Conservation (phyloP, 1,140 invertebrate species). For the Trachymyrmex septentrionalis region DNA sequence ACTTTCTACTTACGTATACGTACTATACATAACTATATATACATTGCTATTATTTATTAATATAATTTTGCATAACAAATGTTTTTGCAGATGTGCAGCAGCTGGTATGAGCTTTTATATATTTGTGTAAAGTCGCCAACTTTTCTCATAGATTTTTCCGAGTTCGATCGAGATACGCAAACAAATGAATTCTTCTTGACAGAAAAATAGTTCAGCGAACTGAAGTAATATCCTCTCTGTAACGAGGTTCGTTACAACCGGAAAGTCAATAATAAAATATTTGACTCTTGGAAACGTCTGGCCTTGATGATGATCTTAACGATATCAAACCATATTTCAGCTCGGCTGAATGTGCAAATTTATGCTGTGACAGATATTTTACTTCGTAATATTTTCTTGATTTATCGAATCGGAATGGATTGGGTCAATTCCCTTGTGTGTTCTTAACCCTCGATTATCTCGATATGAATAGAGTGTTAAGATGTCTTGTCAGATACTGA, state of each 20-base stretch:
- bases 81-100: neutral
- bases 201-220: slow-evolving; percentile 47
- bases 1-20: neutral
- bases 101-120: neutral
- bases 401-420: slow-evolving; percentile 21
- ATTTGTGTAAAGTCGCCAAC: neutral
- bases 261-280: slow-evolving; percentile 58
- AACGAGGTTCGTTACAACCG: slow-evolving; percentile 7
- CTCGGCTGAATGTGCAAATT: slow-evolving; percentile 17
- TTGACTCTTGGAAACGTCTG: slow-evolving; percentile 34
- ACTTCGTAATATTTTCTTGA: slow-evolving; percentile 9
- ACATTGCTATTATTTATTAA: neutral
- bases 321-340: slow-evolving; percentile 15
- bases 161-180: slow-evolving; percentile 24
- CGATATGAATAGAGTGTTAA: slow-evolving; percentile 36
- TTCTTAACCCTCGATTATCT: slow-evolving; percentile 25
- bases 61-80: neutral
- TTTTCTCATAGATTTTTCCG: slow-evolving; percentile 28
- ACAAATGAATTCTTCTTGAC: slow-evolving; percentile 43
- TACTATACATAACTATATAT: neutral
- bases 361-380: neutral
- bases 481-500: slow-evolving; percentile 54
- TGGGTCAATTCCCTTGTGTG: neutral
- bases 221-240: slow-evolving; percentile 44
- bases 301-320: slow-evolving; percentile 24